Evolutionary conservation across 2,888 invertebrate genomes (phyloP).

Genomic region (Heliconius aoede): DNA sequence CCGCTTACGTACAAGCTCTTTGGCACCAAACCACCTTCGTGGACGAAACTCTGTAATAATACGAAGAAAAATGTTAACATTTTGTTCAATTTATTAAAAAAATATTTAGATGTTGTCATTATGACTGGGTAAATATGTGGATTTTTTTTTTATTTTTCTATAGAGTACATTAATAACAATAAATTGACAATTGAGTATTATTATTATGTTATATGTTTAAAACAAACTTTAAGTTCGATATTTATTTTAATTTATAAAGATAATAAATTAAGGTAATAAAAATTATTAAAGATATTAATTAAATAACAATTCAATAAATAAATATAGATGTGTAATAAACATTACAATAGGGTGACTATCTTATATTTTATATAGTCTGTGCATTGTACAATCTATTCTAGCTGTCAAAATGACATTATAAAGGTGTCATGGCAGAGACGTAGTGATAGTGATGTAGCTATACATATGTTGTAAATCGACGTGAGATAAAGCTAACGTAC

Average conservation of each 20-base stretch:
- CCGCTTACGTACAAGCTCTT: conserved; percentile 92
- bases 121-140: conserved; percentile 2
- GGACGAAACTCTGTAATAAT: conserved; percentile 87
- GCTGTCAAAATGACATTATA: background rate
- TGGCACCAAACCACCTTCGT: conserved; percentile 94
- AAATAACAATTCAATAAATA: background rate
- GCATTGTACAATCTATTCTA: conserved; percentile 8
- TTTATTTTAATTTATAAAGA: background rate
- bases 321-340: background rate
- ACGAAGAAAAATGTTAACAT: background rate
- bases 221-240: background rate
- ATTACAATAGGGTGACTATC: background rate
- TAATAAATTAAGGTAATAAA: conserved; percentile 22
- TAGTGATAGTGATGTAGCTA: conserved; percentile 16
- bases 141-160: background rate
- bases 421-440: background rate
- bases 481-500: conserved; percentile 17
- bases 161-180: background rate
- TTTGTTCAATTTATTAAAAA: background rate
- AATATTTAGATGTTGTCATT: background rate
- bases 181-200: background rate
- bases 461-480: background rate
- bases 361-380: background rate
- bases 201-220: too few species aligned
- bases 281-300: background rate